Conservation (phyloP, 2,113 vertebrate genomes). For the Pomatorhinus ruficollis region DNA sequence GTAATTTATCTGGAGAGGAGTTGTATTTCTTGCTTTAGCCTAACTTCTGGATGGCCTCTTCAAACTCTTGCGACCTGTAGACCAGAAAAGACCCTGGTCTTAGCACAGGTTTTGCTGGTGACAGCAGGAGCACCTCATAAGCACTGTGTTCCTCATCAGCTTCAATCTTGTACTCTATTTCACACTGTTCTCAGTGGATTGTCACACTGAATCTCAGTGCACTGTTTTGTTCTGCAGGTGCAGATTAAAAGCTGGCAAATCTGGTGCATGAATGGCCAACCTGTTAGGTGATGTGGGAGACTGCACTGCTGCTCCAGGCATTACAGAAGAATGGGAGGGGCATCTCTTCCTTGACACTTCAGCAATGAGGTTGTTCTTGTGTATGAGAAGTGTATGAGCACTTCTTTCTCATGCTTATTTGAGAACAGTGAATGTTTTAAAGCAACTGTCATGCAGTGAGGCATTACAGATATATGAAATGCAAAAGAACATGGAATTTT, state of each 20-base stretch:
- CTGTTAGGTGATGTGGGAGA: not conserved
- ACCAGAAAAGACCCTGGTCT: not conserved
- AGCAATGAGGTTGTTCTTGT: not conserved
- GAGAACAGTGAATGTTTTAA: not conserved
- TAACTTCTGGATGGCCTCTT: not conserved
- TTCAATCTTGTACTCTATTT: fast-evolving
- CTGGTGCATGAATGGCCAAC: not conserved
- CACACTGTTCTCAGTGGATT: not conserved
- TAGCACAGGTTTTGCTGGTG: not conserved
- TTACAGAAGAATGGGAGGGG: not conserved
- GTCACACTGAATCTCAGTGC: no score
- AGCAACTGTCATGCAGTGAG: not conserved
- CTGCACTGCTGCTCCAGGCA: not conserved
- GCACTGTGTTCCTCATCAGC: not conserved
- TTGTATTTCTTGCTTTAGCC: not conserved
- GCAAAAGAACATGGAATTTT: not conserved
- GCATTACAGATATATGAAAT: not conserved
- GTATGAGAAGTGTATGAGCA: no score
- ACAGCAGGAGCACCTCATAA: not conserved
- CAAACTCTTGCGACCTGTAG: not conserved
- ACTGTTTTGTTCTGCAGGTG: not conserved
- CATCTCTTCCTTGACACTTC: not conserved
- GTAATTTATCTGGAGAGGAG: not conserved
- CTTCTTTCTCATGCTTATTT: not conserved
- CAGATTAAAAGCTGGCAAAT: not conserved